Conservation (phyloP, 2,797 vertebrate genomes). For the Kryptolebias ocellatus region DNA sequence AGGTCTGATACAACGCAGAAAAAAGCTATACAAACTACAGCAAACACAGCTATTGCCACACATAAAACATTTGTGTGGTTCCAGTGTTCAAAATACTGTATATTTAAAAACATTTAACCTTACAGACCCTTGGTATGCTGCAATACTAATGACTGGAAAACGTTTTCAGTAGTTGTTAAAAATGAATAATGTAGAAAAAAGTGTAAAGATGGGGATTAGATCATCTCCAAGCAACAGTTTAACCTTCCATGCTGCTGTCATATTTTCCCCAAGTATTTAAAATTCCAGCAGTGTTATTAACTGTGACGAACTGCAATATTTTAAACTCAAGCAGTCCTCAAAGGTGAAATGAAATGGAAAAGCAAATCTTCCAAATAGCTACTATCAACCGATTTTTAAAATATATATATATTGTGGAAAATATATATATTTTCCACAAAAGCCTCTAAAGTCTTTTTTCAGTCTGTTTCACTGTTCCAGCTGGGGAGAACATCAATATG, state of each 20-base stretch:
- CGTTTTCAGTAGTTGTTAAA: slow-evolving; percentile 1
- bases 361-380: neutral
- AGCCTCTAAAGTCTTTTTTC: slow-evolving; percentile 16
- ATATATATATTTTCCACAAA: slow-evolving; percentile 25
- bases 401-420: slow-evolving; percentile 2
- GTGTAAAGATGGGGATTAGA: neutral
- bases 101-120: no score
- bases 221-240: slow-evolving; percentile 3
- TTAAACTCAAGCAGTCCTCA: slow-evolving; percentile 14
- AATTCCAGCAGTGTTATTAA: slow-evolving; percentile 14
- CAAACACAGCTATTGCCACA: no score
- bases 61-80: no score
- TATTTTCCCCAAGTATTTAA: slow-evolving; percentile 46
- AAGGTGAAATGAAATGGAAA: slow-evolving; percentile 26
- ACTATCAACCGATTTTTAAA: neutral
- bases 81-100: no score
- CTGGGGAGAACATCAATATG: slow-evolving; percentile 28
- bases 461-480: slow-evolving; percentile 24
- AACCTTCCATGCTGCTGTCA: slow-evolving; percentile 20
- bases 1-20: no score
- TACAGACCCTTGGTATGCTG: no score
- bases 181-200: neutral
- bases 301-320: slow-evolving; percentile 34
- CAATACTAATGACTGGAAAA: no score
- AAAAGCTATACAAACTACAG: no score